Evolutionary conservation across 2,113 vertebrate species (phyloP).

Genomic region (Atherinomorus stipes): DNA sequence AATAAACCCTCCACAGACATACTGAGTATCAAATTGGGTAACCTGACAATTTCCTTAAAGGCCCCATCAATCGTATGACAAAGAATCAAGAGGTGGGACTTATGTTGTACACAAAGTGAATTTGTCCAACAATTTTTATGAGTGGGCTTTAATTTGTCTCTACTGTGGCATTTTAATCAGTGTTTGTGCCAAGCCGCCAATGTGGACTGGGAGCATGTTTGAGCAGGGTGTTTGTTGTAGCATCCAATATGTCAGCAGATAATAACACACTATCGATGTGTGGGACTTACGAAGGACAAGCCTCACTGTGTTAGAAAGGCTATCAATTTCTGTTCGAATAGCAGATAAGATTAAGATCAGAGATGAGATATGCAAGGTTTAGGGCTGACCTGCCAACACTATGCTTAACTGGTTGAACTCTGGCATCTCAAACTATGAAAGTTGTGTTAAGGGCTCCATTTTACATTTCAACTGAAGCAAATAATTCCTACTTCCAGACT

Average conservation of each 20-base stretch:
- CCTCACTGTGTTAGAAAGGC: conserved; percentile 49
- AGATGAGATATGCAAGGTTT: conserved; percentile 48
- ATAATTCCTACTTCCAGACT: not conserved
- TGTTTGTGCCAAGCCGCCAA: conserved; percentile 22
- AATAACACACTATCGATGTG: conserved; percentile 65
- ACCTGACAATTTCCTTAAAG: not conserved
- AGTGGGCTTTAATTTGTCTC: conserved; percentile 25
- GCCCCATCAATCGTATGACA: not conserved
- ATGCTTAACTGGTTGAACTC: conserved; percentile 14
- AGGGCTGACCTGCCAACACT: not conserved
- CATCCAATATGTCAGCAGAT: conserved; percentile 61
- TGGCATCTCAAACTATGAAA: conserved; percentile 8
- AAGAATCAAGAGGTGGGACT: not conserved
- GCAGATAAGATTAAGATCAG: conserved; percentile 55
- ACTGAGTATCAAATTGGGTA: not conserved
- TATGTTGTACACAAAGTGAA: not conserved
- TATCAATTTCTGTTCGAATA: conserved; percentile 60
- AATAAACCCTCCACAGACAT: not conserved
- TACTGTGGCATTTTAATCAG: conserved; percentile 26
- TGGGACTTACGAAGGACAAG: conserved; percentile 73
- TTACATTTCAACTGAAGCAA: conserved; percentile 3
- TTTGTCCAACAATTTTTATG: not conserved
- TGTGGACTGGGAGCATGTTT: conserved; percentile 56
- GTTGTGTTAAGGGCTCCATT: not conserved
- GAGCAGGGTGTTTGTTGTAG: conserved; percentile 36